Evolutionary conservation across 2,797 vertebrate genomes (phyloP).

Genomic region (Crocodylus rhombifer): DNA sequence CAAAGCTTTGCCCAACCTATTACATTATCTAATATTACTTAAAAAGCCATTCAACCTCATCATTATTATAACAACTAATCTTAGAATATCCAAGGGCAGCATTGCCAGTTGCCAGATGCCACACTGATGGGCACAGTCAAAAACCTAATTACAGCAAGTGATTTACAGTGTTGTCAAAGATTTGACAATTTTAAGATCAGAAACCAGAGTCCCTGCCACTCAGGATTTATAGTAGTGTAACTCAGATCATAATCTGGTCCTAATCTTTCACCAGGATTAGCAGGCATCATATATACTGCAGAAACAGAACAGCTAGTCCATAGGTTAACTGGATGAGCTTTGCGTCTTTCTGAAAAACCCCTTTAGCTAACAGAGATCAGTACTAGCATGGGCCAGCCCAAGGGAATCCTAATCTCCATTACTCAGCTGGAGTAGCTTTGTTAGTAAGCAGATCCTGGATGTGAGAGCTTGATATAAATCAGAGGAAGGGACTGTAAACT

Average conservation of each 20-base stretch:
- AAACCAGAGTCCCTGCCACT: background rate
- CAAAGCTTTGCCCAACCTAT: too few relatives aligned
- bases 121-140: background rate
- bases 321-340: background rate
- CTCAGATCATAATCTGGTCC: background rate
- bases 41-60: background rate
- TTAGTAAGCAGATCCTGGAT: background rate
- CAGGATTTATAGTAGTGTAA: background rate
- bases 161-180: background rate
- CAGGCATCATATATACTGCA: background rate
- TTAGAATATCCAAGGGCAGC: background rate
- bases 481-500: background rate
- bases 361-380: background rate
- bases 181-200: background rate
- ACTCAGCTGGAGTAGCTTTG: background rate
- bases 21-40: too few relatives aligned
- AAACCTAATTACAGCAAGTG: background rate
- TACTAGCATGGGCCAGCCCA: background rate
- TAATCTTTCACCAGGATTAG: background rate
- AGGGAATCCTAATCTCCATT: background rate
- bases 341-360: background rate
- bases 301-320: accelerated
- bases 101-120: background rate
- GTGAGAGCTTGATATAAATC: background rate
- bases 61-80: background rate